phyloP scores from a whole-genome alignment of 2,888 invertebrate genomes.

The Octodonta nipae region DNA sequence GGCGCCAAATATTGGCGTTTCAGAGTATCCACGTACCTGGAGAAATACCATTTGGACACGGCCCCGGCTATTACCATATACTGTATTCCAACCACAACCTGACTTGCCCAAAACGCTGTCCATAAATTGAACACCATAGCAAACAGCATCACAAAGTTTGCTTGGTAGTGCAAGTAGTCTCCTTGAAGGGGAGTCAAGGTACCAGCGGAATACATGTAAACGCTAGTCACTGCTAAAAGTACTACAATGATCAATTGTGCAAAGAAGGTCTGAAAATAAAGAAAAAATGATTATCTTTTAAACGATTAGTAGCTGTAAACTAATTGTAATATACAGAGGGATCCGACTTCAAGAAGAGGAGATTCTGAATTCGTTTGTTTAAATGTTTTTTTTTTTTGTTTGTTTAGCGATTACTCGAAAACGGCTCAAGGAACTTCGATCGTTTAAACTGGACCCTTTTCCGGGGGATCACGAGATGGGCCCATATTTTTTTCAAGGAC shows the following conservation, averaged over 20 bases:
- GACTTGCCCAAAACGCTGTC: slow-evolving; percentile 45
- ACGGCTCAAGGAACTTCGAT: too few species aligned
- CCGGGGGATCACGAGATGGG: too few species aligned
- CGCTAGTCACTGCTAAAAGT: slow-evolving; percentile 14
- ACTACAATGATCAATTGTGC: slow-evolving; percentile 32
- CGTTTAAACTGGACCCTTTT: too few species aligned
- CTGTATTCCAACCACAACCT: slow-evolving; percentile 49
- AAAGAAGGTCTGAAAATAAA: slow-evolving; percentile 32
- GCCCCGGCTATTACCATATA: slow-evolving; percentile 49
- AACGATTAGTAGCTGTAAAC: too few species aligned
- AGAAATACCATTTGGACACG: slow-evolving; percentile 52
- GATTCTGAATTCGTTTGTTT: too few species aligned
- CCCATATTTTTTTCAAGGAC: too few species aligned
- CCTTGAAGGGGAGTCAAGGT: slow-evolving; percentile 6
- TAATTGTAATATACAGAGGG: too few species aligned
- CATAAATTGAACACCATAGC: slow-evolving; percentile 33
- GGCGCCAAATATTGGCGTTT: too few species aligned
- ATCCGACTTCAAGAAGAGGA: too few species aligned
- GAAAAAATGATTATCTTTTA: too few species aligned
- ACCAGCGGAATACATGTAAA: slow-evolving; percentile 15
- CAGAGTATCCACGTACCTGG: slow-evolving; percentile 39
- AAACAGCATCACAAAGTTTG: slow-evolving; percentile 18
- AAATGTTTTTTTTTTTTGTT: too few species aligned
- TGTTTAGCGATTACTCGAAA: too few species aligned
- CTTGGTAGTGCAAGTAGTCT: slow-evolving; percentile 13